phyloP scores from a whole-genome alignment of 2,888 invertebrate species.

The Strigamia maritima region DNA sequence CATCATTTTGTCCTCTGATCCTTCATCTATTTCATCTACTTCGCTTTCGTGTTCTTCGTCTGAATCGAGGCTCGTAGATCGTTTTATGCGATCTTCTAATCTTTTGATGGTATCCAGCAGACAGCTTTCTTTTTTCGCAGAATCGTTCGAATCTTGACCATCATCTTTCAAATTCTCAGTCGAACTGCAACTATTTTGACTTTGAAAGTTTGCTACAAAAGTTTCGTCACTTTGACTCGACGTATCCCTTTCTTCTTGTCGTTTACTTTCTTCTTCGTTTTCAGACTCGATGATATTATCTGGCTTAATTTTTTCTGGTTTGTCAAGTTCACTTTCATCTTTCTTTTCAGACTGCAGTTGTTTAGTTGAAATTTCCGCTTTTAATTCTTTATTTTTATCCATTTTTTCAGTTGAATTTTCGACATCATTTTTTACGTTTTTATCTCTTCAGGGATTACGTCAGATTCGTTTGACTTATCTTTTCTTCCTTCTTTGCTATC shows the following conservation, averaged over 20 bases:
- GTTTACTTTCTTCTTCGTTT: not conserved
- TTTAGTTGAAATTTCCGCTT: not conserved
- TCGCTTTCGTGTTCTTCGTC: constrained; percentile 38
- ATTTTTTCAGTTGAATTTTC: not conserved
- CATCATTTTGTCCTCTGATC: constrained; percentile 41
- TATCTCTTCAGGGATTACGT: not conserved
- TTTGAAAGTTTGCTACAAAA: not conserved
- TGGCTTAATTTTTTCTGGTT: too few relatives aligned
- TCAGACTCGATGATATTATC: not conserved
- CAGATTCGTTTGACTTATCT: not conserved
- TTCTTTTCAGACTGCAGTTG: not conserved
- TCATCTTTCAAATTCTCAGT: not conserved
- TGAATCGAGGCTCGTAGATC: constrained; percentile 41
- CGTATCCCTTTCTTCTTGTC: not conserved
- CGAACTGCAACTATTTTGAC: not conserved
- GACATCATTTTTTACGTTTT: not conserved
- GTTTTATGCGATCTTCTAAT: constrained; percentile 33
- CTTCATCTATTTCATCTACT: constrained; percentile 42
- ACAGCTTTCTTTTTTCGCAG: not conserved
- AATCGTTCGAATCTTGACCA: not conserved
- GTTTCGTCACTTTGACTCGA: not conserved
- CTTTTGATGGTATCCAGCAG: not conserved
- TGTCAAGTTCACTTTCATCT: not conserved
- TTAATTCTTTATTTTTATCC: not conserved
- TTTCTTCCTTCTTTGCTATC: not conserved